These are phyloP conservation scores for Brachypteracias leptosomus DNA, from an alignment of 2,113 vertebrate genomes.

Conservation along the genomic window DNA sequence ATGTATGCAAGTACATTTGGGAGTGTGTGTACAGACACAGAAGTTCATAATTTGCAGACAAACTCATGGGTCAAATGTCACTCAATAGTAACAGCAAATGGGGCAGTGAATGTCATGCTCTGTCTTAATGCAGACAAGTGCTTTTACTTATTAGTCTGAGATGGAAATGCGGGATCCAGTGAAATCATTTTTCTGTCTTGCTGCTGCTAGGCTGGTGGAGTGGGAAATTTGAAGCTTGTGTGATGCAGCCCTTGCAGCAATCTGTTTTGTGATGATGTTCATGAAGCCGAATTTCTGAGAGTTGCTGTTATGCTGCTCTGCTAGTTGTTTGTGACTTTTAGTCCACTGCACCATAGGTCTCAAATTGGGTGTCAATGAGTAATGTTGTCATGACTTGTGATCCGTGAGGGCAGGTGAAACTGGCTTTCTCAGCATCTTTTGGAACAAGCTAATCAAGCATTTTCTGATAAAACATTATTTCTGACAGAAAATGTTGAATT, in stretches of 20 bases:
- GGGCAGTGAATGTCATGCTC: fast-evolving
- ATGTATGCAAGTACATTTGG: not conserved
- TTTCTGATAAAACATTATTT: not conserved
- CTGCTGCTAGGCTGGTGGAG: not conserved
- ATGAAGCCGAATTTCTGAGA: not conserved
- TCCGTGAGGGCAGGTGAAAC: not conserved
- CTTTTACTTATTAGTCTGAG: not conserved
- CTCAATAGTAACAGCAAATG: not conserved
- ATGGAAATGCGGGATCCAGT: not conserved
- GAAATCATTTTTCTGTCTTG: not conserved
- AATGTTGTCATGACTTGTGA: not conserved
- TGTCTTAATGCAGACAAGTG: not conserved
- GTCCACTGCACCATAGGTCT: not conserved
- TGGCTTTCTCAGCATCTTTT: not conserved
- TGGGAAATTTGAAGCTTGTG: not conserved
- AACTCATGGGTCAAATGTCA: not conserved
- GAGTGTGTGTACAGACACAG: fast-evolving
- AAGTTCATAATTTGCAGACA: not conserved
- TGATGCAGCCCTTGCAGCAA: not conserved
- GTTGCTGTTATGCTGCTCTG: not conserved
- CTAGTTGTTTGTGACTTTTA: not conserved
- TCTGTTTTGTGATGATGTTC: not conserved
- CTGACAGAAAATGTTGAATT: not conserved
- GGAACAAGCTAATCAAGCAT: not conserved
- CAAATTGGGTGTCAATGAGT: not conserved